phyloP scores from a whole-genome alignment of 2,113 vertebrate genomes.

The Pardalotus punctatus region DNA sequence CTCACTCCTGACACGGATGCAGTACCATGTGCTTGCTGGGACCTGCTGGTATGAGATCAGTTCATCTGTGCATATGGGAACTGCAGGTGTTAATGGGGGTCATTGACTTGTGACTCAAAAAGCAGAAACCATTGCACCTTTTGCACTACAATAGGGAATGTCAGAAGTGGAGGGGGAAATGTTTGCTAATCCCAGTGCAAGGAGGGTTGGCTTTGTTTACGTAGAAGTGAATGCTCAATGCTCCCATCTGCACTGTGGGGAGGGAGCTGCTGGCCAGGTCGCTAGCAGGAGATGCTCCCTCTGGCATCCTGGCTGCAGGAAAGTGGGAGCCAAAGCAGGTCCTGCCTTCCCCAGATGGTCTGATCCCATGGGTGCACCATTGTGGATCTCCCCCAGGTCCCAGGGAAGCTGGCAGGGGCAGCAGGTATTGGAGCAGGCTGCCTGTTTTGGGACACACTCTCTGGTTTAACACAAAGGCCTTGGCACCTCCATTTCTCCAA shows the following conservation, averaged over 20 bases:
- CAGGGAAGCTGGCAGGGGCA: background rate
- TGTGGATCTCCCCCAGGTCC: background rate
- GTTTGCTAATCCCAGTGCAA: background rate
- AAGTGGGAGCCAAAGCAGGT: background rate
- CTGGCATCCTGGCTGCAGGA: background rate
- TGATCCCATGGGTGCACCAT: background rate
- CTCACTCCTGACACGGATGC: fast-evolving
- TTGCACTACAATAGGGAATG: background rate
- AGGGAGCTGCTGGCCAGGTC: background rate
- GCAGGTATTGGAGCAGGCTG: background rate
- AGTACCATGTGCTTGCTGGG: fast-evolving
- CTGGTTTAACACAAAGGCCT: background rate
- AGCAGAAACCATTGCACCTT: background rate
- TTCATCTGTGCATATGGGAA: background rate
- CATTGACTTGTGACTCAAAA: background rate
- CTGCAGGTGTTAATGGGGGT: background rate
- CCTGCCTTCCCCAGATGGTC: background rate
- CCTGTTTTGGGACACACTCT: background rate
- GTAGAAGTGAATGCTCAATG: fast-evolving
- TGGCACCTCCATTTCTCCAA: background rate
- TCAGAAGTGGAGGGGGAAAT: background rate
- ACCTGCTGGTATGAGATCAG: background rate
- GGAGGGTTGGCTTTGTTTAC: background rate
- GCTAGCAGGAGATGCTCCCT: fast-evolving
- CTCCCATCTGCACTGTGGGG: fast-evolving